phyloP scores from a whole-genome alignment of 2,888 invertebrate species.

The Exephanes ischioxanthus region DNA sequence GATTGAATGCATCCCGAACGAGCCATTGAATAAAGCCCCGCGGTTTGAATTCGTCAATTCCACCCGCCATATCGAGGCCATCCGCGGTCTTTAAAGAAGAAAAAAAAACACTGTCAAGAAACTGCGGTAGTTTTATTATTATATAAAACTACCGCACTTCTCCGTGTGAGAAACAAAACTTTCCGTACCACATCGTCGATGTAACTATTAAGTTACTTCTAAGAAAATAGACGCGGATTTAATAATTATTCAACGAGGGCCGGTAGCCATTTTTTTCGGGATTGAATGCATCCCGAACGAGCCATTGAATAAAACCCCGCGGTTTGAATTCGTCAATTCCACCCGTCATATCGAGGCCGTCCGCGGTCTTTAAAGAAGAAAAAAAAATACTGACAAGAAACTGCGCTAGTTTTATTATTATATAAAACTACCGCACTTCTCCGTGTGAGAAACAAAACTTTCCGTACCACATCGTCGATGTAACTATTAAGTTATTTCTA shows the following conservation, averaged over 20 bases:
- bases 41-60: conserved; percentile 19
- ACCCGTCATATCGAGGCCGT: conserved; percentile 18
- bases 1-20: not conserved
- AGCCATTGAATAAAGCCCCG: conserved; percentile 8
- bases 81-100: conserved; percentile 27
- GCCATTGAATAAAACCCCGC: conserved; percentile 4
- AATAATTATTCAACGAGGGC: not conserved
- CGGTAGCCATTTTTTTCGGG: not conserved
- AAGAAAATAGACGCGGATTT: not conserved
- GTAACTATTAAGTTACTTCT: not conserved
- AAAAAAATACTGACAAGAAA: conserved; percentile 47
- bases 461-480: too few relatives aligned
- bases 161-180: too few relatives aligned
- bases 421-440: too few relatives aligned
- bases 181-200: too few relatives aligned
- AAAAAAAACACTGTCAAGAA: conserved; percentile 48
- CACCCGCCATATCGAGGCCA: conserved; percentile 22
- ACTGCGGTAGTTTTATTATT: too few relatives aligned
- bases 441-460: too few relatives aligned
- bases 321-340: conserved; percentile 23
- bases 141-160: too few relatives aligned
- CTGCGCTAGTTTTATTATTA: too few relatives aligned
- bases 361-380: conserved; percentile 27
- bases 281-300: not conserved
- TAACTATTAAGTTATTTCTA: not conserved